Evolutionary conservation across 2,113 vertebrate species (phyloP), one percentile per base, ranked within the genome.

Genomic region (Eublepharis macularius): DNA sequence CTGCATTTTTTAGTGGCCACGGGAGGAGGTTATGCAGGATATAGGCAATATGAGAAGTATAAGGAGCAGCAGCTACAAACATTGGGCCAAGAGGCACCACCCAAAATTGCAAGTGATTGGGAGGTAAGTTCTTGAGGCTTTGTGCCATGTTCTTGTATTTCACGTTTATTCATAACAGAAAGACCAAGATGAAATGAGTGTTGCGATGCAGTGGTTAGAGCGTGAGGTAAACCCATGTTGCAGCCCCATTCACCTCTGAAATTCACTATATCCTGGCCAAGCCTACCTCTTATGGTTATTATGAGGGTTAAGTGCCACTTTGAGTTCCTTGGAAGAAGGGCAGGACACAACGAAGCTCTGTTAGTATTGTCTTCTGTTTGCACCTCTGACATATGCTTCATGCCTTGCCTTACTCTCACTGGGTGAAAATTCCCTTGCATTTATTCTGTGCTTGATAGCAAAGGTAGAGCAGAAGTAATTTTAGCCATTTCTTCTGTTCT

Each of bases 41-140:
- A 97, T 92, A 96, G 92, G 84, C 97, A 98, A 85, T 98, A 98
- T 3, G 96, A 96, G 39, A 95, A 92, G 45, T 96, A 98, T 91
- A 96, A 93, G 89, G 88, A 96, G 69, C 92, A 89, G 13, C 84
- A 96, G 89, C 91, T 97, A 77, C 95, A 97, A 92, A 96, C 94
- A 83, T 90, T 90, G 77, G 98, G 97, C 6, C 10, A 97, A 87
- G 97, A 97, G 65, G 88, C 95, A 39, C 96, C 96, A 34, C 97
- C 96, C 82, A 96, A 90, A 47, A 88, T 98, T 36, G 98, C 98
- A 65, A 94, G 95, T 17, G 93, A 96, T 49, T 95, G 95, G 95
- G 96, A 98, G 97, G 98, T 98, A 97, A 93, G 97, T 92, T 83
- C 80, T 65, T 45, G 17, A 24, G 8, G 39, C 2, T 66, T 76